These are phyloP conservation scores for Aricia artaxerxes DNA, from an alignment of 2,888 invertebrate species.

Conservation along the genomic window DNA sequence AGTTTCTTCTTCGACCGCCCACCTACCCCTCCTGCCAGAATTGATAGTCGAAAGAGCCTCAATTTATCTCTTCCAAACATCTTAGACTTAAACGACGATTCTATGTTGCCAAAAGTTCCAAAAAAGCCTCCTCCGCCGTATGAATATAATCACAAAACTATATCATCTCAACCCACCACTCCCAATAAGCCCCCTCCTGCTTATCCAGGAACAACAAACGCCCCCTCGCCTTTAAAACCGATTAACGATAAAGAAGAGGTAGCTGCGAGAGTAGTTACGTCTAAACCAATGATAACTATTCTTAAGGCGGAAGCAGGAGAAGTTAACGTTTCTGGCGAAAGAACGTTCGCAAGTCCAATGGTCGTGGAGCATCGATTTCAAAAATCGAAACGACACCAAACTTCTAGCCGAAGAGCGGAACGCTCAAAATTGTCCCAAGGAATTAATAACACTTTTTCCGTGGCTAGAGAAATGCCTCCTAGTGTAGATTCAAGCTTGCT, in stretches of 20 bases:
- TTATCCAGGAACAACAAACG: slow-evolving; percentile 75
- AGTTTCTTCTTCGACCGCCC: slow-evolving; percentile 76
- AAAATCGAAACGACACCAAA: slow-evolving; percentile 73
- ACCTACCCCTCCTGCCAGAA: slow-evolving; percentile 85
- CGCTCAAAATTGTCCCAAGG: slow-evolving; percentile 81
- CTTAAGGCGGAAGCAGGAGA: slow-evolving; percentile 88
- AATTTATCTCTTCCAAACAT: slow-evolving; percentile 74
- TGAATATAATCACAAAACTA: slow-evolving; percentile 83
- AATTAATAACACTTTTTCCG: slow-evolving; percentile 67
- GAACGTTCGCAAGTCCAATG: slow-evolving; percentile 76
- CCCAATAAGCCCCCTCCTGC: slow-evolving; percentile 83
- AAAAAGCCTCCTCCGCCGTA: slow-evolving; percentile 86
- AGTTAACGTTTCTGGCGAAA: slow-evolving; percentile 82
- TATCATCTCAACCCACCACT: slow-evolving; percentile 54
- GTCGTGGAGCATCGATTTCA: slow-evolving; percentile 73
- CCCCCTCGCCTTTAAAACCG: slow-evolving; percentile 51
- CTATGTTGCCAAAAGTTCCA: slow-evolving; percentile 53
- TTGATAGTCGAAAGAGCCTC: slow-evolving; percentile 81
- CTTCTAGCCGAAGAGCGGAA: slow-evolving; percentile 81
- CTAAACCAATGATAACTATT: slow-evolving; percentile 87
- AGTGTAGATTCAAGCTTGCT: slow-evolving; percentile 76
- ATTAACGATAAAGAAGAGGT: slow-evolving; percentile 82
- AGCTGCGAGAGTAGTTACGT: slow-evolving; percentile 87
- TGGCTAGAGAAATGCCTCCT: slow-evolving; percentile 69
- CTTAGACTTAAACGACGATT: slow-evolving; percentile 61